phyloP scores from a whole-genome alignment of 2,888 invertebrate genomes.

The Drosophila anceps region DNA sequence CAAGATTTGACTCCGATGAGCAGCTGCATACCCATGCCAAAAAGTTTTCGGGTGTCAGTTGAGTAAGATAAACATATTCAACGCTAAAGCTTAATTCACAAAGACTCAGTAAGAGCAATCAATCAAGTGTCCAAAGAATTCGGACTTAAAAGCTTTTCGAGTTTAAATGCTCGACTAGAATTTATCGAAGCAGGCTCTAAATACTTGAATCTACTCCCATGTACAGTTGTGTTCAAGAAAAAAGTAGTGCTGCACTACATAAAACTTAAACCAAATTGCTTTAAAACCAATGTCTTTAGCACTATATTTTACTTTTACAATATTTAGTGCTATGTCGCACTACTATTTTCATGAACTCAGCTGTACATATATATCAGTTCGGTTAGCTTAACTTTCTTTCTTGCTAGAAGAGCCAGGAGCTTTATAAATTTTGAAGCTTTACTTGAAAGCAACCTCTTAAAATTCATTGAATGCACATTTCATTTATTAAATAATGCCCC shows the following conservation, averaged over 20 bases:
- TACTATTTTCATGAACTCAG: background rate
- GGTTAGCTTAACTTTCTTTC: background rate
- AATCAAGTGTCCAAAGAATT: slow-evolving; percentile 20
- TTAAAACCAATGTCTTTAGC: too few relatives aligned
- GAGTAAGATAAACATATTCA: slow-evolving; percentile 14
- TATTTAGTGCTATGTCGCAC: background rate
- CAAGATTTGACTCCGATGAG: slow-evolving; percentile 45
- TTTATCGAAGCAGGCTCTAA: background rate
- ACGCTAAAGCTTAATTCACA: background rate
- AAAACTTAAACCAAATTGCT: too few relatives aligned
- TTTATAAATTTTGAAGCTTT: slow-evolving; percentile 4
- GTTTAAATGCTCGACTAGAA: background rate
- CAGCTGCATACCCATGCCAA: slow-evolving; percentile 9
- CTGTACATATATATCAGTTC: background rate
- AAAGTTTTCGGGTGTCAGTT: slow-evolving; percentile 4
- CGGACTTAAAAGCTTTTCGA: slow-evolving; percentile 5
- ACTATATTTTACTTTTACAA: background rate
- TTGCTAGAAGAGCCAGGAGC: background rate
- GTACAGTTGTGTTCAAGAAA: too few relatives aligned
- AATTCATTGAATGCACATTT: slow-evolving; percentile 71
- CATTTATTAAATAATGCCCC: slow-evolving; percentile 63
- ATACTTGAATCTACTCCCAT: background rate
- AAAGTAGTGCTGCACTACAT: too few relatives aligned
- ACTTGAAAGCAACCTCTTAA: slow-evolving; percentile 35
- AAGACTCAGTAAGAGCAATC: slow-evolving; percentile 3